These are phyloP conservation scores for Oedothorax gibbosus DNA, from an alignment of 1,140 invertebrate genomes.

Conservation along the genomic window DNA sequence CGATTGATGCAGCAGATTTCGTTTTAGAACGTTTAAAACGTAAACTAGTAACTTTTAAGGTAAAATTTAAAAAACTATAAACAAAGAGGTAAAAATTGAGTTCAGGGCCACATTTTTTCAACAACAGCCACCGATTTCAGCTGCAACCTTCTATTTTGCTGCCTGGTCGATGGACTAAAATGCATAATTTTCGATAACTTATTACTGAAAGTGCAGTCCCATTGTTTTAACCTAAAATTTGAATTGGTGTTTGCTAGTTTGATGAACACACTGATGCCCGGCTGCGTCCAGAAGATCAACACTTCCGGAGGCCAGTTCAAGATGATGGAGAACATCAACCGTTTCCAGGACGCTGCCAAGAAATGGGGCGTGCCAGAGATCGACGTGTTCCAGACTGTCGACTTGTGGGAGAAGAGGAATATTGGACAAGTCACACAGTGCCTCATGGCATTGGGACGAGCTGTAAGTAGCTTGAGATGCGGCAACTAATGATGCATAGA, in stretches of 20 bases:
- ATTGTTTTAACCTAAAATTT: background rate
- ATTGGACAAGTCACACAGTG: constrained; percentile 88
- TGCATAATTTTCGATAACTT: too few relatives aligned
- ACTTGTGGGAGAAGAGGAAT: constrained; percentile 93
- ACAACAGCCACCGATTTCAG: too few relatives aligned
- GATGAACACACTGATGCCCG: constrained; percentile 89
- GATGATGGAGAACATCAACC: constrained; percentile 95
- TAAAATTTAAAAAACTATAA: too few relatives aligned
- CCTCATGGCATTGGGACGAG: constrained; percentile 87
- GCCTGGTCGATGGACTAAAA: too few relatives aligned
- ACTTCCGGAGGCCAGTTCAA: constrained; percentile 90
- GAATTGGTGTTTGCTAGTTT: constrained; percentile 70
- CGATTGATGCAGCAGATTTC: too few relatives aligned
- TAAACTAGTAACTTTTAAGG: too few relatives aligned
- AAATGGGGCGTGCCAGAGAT: constrained; percentile 88
- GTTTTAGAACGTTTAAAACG: too few relatives aligned
- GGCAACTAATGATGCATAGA: too few relatives aligned
- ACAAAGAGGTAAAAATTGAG: too few relatives aligned
- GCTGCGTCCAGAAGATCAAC: constrained; percentile 86
- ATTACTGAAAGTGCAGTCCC: too few relatives aligned
- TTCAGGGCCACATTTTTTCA: too few relatives aligned
- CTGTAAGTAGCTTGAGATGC: constrained; percentile 82
- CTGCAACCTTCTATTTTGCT: too few relatives aligned
- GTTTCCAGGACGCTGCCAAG: constrained; percentile 89
- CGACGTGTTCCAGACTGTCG: constrained; percentile 94